phyloP scores from a whole-genome alignment of 2,797 vertebrate species.

The Neomorphus geoffroyi region DNA sequence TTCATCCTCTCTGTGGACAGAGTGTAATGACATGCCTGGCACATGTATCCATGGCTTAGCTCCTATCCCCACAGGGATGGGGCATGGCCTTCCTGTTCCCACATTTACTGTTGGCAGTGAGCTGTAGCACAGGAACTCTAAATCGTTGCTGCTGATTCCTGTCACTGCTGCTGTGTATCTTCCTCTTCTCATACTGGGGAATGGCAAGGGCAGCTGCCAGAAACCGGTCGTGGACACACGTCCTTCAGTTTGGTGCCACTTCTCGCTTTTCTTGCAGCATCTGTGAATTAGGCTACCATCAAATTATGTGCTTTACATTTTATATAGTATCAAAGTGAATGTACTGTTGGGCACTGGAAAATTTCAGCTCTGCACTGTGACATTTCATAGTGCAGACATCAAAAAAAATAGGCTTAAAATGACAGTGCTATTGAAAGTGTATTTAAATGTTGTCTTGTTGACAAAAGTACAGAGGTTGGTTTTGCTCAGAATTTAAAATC shows the following conservation, averaged over 20 bases:
- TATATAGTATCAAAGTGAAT: not conserved
- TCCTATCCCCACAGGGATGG: not conserved
- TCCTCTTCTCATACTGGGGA: not conserved
- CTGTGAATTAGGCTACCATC: not conserved
- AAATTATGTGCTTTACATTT: not conserved
- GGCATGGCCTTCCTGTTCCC: not conserved
- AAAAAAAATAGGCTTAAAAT: not conserved
- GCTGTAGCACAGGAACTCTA: rapidly evolving
- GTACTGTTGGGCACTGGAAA: not conserved
- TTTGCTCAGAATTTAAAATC: not conserved
- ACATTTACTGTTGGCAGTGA: not conserved
- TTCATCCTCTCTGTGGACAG: not conserved
- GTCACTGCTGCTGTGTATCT: not conserved
- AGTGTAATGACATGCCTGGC: not conserved
- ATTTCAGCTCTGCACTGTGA: not conserved
- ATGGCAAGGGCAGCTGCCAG: not conserved
- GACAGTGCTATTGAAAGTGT: not conserved
- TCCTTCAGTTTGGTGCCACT: not conserved
- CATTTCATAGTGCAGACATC: not conserved
- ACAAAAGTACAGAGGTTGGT: not conserved
- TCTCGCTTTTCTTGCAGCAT: not conserved
- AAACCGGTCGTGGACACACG: not conserved
- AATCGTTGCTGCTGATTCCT: not conserved
- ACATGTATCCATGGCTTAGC: not conserved
- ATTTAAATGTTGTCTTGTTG: not conserved